Evolutionary conservation across 2,113 vertebrate genomes (phyloP), one percentile per base, ranked within the genome.

Genomic region (Polypterus senegalus): DNA sequence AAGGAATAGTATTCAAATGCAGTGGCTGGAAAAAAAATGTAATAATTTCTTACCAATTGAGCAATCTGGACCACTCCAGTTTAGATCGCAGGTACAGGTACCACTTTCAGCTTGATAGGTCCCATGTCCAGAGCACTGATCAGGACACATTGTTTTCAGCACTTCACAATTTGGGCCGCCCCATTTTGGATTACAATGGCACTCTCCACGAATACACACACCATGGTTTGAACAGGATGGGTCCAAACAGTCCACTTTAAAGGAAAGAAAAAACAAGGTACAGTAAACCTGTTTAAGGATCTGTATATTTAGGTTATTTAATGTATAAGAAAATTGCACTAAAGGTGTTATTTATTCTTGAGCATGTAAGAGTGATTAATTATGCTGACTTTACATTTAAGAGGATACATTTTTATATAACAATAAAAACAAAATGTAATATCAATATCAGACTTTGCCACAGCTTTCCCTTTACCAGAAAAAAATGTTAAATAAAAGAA

Each of bases 151-250:
- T 4, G 92, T 97, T 79, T 93, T 93, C 68, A 92, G 79, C 49
- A 91, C 88, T 71, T 97, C 94, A 66, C 96, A 99, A 73, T 79
- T 88, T 78, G 65, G 81, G 9, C 96, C 96, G 0, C 92, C 91
- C 96, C 96, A 99, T 67, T 92, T 94, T 0, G 92, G 90, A 70
- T 83, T 93, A 74, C 96, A 99, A 76, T 97, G 96, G 74, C 96
- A 99, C 69, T 93, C 94, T 0, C 93, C 91, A 0, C 95, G 93
- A 77, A 96, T 92, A 71, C 96, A 99, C 51, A 93, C 71, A 0
- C 96, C 96, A 0, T 97, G 95, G 65, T 81, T 79, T 8, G 94
- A 91, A 79, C 96, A 98, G n/a, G 77, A 74, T 43, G 96, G 91
- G 72, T 97, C 92, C 69, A 92, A 66, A 67, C 96, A 99, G 82